Conservation (phyloP, 2,888 invertebrate genomes). For the Ditula angustiorana region DNA sequence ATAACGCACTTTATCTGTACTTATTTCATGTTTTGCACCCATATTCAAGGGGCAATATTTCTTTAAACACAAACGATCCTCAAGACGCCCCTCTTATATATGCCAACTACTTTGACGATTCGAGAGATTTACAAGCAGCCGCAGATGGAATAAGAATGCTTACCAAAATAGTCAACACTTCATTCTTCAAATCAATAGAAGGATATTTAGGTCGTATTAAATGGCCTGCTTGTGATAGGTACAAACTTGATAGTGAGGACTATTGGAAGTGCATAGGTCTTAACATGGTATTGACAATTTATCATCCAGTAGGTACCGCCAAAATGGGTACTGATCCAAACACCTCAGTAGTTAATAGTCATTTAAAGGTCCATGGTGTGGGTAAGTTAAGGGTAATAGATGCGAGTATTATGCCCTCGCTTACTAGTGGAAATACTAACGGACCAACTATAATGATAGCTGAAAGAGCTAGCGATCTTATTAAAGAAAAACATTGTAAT, state of each 20-base stretch:
- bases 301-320: conserved; percentile 89
- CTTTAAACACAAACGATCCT: conserved; percentile 84
- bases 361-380: conserved; percentile 87
- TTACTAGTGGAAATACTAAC: conserved; percentile 92
- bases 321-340: conserved; percentile 86
- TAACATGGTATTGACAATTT: conserved; percentile 82
- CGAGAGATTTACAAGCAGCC: conserved; percentile 74
- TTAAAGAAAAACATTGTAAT: conserved; percentile 79
- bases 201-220: conserved; percentile 56
- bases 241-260: conserved; percentile 52
- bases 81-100: conserved; percentile 85
- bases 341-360: conserved; percentile 75
- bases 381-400: conserved; percentile 88
- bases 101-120: conserved; percentile 86
- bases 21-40: conserved; percentile 75
- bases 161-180: conserved; percentile 55
- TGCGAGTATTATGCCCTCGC: conserved; percentile 91
- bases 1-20: conserved; percentile 61
- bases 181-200: conserved; percentile 57
- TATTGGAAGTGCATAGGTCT: conserved; percentile 70
- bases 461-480: conserved; percentile 90
- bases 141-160: conserved; percentile 59
- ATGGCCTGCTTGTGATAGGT: conserved; percentile 56
- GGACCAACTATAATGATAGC: conserved; percentile 92
- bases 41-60: conserved; percentile 82